Base-by-base conservation (phyloP, 2,797 vertebrate genomes). In the Esox lucius region DNA sequence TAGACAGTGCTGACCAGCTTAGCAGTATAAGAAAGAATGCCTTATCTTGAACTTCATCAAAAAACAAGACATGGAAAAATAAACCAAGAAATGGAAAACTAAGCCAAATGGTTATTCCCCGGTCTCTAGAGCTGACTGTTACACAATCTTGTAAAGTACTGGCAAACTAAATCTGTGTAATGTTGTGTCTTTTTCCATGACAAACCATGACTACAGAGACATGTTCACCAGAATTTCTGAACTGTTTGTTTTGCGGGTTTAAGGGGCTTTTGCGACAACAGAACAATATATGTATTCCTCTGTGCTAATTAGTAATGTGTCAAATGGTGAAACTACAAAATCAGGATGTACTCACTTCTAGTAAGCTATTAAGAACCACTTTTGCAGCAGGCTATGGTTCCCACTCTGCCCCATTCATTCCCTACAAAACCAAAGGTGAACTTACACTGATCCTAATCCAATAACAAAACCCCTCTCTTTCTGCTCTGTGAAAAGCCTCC, bases 391-490 rank as follows among this genome's bases (percentile, higher is more conserved):
- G 5, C 13, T 65, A 24, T 22, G 68, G 67, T 79, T 80, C 64
- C 72, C 74, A 51, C 72, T 68, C 72, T 78, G 33, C 78, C 39
- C 80, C 79, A 15, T 68, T 72, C 22, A 17, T 49, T 24, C 56
- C 56, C 69, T 22, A 53, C 22, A 62, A 73, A 56, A 72, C 75
- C 39, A 16, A 59, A n/a, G 68, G 72, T 31, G 26, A 81, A 65
- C 72, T 70, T 77, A 67, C 53, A 69, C 53, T 67, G 78, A 84
- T 75, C 77, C 72, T 70, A 7, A 0, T 75, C 70, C 70, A 75
- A 69, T 1, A 74, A 33, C 71, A 31, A 35, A 79, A 80, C 61
- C 33, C 33, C 51, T 42, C 68, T 24, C n/a, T 73, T 77, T 80
- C 79, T 76, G 68, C 71, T 61, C 42, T 35, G 31, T 51, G 72